Percentiles rank a stretch among this genome's conserved stretches.
Conservation (phyloP, 2,888 invertebrate species). For the Drosophila pseudotakahashii region DNA sequence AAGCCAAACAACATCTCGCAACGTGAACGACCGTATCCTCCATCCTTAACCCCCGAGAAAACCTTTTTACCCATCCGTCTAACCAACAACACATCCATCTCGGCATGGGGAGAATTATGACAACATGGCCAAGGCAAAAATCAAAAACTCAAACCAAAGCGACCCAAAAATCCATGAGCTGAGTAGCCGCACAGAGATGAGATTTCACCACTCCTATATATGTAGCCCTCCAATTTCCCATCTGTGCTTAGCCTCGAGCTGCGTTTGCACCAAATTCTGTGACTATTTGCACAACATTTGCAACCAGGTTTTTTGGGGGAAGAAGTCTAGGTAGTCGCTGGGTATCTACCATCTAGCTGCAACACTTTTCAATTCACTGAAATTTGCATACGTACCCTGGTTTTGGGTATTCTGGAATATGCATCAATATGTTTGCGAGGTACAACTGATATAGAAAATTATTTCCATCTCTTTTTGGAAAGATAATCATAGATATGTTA, state of each 20-base stretch:
- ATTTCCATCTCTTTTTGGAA: too few relatives aligned
- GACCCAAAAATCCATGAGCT: constrained; percentile 28
- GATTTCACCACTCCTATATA: constrained; percentile 9
- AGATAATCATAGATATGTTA: too few relatives aligned
- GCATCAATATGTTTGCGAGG: too few relatives aligned
- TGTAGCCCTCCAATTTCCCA: constrained; percentile 4
- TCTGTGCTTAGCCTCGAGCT: constrained; percentile 15
- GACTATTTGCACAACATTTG: constrained; percentile 54
- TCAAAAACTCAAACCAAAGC: constrained; percentile 35
- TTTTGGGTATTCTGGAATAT: not conserved
- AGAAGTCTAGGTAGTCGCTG: constrained; percentile 7
- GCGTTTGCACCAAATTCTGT: constrained; percentile 48
- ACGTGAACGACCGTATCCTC: constrained; percentile 45
- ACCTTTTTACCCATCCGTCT: not conserved
- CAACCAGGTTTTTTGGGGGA: constrained; percentile 39
- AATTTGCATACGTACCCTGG: constrained; percentile 29
- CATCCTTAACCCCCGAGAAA: constrained; percentile 10
- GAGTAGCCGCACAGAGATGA: constrained; percentile 11
- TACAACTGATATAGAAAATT: too few relatives aligned
- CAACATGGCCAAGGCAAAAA: constrained; percentile 48
- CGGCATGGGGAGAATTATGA: constrained; percentile 34
- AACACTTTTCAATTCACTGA: constrained; percentile 23
- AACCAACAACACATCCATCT: constrained; percentile 19
- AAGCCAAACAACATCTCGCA: constrained; percentile 77
- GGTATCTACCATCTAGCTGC: constrained; percentile 26